These are phyloP conservation scores for Notolepis coatsorum DNA, from an alignment of 2,797 vertebrate species.

Conservation along the genomic window DNA sequence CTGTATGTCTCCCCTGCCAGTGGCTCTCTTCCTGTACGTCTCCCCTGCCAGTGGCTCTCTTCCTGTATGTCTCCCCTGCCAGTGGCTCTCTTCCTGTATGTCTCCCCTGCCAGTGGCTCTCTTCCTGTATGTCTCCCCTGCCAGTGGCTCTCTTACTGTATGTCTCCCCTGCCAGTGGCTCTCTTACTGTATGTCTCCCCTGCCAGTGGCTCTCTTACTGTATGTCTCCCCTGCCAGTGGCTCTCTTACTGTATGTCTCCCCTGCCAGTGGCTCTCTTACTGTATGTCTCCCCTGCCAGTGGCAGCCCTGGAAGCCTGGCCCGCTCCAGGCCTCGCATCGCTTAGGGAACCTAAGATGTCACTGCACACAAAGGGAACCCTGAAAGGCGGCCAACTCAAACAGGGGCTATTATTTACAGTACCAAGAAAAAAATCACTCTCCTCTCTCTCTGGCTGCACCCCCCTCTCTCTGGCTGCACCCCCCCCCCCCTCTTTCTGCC, in stretches of 20 bases:
- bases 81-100: constrained; percentile 66
- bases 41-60: too few relatives aligned
- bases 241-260: constrained; percentile 71
- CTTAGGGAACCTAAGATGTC: constrained; percentile 78
- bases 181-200: constrained; percentile 72
- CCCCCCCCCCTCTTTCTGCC: neutral
- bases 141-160: constrained; percentile 60
- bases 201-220: constrained; percentile 70
- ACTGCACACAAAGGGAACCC: constrained; percentile 73
- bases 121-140: too few relatives aligned
- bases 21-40: too few relatives aligned
- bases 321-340: constrained; percentile 57
- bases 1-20: constrained; percentile 73
- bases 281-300: constrained; percentile 73
- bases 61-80: constrained; percentile 71
- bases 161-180: constrained; percentile 76
- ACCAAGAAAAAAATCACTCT: constrained; percentile 73
- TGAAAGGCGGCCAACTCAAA: constrained; percentile 81
- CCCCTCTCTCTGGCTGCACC: neutral
- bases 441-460: constrained; percentile 37
- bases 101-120: constrained; percentile 77
- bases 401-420: constrained; percentile 81
- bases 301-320: constrained; percentile 67
- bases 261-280: constrained; percentile 72
- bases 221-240: constrained; percentile 74